These are phyloP conservation scores for Lithodes maja DNA, from an alignment of 2,888 invertebrate species.

Conservation along the genomic window DNA sequence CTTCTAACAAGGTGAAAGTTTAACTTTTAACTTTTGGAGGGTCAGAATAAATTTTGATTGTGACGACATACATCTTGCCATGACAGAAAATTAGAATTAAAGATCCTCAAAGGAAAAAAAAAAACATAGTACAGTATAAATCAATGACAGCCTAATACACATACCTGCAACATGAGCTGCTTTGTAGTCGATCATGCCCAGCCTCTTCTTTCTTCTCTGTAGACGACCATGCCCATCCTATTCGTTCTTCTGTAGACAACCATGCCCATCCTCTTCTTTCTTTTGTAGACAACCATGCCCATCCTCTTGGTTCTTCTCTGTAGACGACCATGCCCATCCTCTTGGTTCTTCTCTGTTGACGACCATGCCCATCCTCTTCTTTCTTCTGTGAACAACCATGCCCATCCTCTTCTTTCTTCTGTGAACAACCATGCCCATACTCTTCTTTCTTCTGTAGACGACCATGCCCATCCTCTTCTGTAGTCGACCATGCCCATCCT, in stretches of 20 bases:
- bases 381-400: slow-evolving; percentile 1
- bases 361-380: slow-evolving; percentile 15
- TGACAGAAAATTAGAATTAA: too few relatives aligned
- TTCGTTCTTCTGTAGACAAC: not conserved
- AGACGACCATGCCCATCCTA: not conserved
- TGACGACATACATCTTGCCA: too few relatives aligned
- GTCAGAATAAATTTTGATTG: too few relatives aligned
- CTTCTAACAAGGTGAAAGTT: too few relatives aligned
- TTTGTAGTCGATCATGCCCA: not conserved
- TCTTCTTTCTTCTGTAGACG: not conserved
- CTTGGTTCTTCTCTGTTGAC: not conserved
- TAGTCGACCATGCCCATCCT: slow-evolving; percentile 1
- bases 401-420: slow-evolving; percentile 17
- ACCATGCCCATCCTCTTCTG: slow-evolving; percentile 13
- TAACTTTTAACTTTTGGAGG: too few relatives aligned
- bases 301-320: not conserved
- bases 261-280: slow-evolving; percentile 16
- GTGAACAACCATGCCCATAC: not conserved
- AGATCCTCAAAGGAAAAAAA: too few relatives aligned
- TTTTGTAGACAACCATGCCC: slow-evolving; percentile 6
- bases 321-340: not conserved
- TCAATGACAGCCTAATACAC: too few relatives aligned
- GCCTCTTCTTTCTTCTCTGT: not conserved
- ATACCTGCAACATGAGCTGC: too few relatives aligned
- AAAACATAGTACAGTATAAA: too few relatives aligned